Conservation (phyloP, 23 tunicate genomes). For the Aplidium turbinatum region DNA sequence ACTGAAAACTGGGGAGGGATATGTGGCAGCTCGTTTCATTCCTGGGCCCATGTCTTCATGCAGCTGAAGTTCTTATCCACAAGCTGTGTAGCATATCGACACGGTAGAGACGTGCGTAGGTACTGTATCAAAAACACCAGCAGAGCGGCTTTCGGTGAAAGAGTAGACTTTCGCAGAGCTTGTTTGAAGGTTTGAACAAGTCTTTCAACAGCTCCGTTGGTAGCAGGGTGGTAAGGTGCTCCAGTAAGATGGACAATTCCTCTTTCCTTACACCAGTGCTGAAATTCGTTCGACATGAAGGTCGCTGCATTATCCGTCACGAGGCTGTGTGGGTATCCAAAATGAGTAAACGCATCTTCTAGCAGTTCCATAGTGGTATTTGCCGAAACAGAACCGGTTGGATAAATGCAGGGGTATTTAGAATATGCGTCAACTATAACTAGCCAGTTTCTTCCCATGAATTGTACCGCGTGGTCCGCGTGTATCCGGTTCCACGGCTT, state of each 20-base stretch:
- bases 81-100: no score
- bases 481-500: conserved; percentile 41
- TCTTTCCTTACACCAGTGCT: conserved; percentile 11
- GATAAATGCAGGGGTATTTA: conserved; percentile 22
- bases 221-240: conserved; percentile 27
- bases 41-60: no score
- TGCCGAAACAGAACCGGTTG: conserved; percentile 1
- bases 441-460: conserved; percentile 33
- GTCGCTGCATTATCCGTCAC: conserved; percentile 1
- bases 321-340: conserved; percentile 9
- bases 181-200: conserved; percentile 25
- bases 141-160: not conserved
- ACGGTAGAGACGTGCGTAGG: no score
- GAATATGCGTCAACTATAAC: conserved; percentile 20
- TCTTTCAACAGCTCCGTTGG: conserved; percentile 23
- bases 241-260: conserved; percentile 23
- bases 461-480: conserved; percentile 29
- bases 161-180: conserved; percentile 17
- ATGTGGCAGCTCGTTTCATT: no score
- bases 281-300: conserved; percentile 9
- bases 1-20: no score
- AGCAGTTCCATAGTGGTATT: not conserved
- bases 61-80: no score
- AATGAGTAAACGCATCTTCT: conserved; percentile 11
- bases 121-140: no score